Percentiles rank a stretch among this genome's conserved stretches.
Evolutionary conservation across 2,888 invertebrate genomes (phyloP).

Genomic region (Cerceris ruficornis): DNA sequence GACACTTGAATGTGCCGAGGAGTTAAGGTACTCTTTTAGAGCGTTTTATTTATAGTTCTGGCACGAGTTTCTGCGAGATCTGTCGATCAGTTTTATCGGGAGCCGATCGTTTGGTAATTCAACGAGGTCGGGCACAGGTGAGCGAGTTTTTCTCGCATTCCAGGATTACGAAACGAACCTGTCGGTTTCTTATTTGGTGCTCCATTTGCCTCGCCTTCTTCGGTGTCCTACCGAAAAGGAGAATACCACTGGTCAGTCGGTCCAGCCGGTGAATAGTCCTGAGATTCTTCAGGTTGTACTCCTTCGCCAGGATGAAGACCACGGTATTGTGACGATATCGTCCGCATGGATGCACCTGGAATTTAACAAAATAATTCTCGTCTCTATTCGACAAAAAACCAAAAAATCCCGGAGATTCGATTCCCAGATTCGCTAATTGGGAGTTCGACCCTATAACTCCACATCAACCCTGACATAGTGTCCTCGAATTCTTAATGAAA

Average conservation of each 20-base stretch:
- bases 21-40: too few species aligned
- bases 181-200: slow-evolving; percentile 94
- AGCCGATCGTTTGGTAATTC: neutral
- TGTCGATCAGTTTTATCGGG: neutral
- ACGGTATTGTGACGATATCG: slow-evolving; percentile 98
- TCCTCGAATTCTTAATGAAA: too few species aligned
- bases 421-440: too few species aligned
- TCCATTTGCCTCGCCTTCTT: slow-evolving; percentile 97
- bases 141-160: slow-evolving; percentile 7
- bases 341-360: slow-evolving; percentile 98
- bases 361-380: slow-evolving; percentile 39
- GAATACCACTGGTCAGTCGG: slow-evolving; percentile 95
- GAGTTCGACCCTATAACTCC: too few species aligned
- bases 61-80: neutral
- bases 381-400: neutral
- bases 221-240: slow-evolving; percentile 96
- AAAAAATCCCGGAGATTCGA: too few species aligned
- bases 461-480: too few species aligned
- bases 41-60: too few species aligned
- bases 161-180: slow-evolving; percentile 78
- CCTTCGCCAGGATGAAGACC: slow-evolving; percentile 97
- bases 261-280: slow-evolving; percentile 98
- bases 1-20: too few species aligned
- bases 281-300: slow-evolving; percentile 96
- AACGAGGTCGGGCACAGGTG: neutral